Base-by-base conservation (phyloP, 2,888 invertebrate species). In the Ophonus ardosiacus region DNA sequence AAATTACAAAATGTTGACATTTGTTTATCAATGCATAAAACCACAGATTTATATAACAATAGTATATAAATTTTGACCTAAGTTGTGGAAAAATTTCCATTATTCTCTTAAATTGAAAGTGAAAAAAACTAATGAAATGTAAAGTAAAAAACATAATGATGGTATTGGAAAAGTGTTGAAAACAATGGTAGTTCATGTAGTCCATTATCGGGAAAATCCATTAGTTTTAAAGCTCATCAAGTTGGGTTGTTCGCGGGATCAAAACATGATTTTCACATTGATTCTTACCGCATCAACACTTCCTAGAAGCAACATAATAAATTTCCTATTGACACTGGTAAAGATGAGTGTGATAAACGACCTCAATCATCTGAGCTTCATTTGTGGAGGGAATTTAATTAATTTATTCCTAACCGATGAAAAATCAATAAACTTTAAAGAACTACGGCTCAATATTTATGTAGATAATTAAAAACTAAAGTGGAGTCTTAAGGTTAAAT, bases 191-290 rank as follows among this genome's bases (percentile, higher is more conserved):
- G 18, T 24, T 18, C 18, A 21, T 63, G 18, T 63, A 63, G 63
- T 63, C 24, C 63, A 63, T 63, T 63, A 63, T 21, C 63, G 24
- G 3, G 63, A 21, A 63, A 63, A 63, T 63, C 63, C 63, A 63
- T 63, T 63, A 63, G 63, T 63, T 63, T 15, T 63, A 21, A 63
- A 21, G 21, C 63, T 63, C 63, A 63, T 63, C 63, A 63, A 21
- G 10, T 21, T 21, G 24, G 7, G 56, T 13, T 56, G 17, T 59
- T 17, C 59, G 5, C 63, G 63, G 21, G 10, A 24, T 63, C 63
- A 63, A 63, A 63, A 63, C 63, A 63, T 63, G 63, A 63, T 63
- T 63, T 63, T 21, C 63, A 63, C 63, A 63, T 63, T 63, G 63
- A 63, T 63, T 63, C 18, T 18, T 63, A 63, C 21, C 24, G 21